Base-by-base conservation (phyloP, 2,113 vertebrate genomes). In the Falco punctatus region DNA sequence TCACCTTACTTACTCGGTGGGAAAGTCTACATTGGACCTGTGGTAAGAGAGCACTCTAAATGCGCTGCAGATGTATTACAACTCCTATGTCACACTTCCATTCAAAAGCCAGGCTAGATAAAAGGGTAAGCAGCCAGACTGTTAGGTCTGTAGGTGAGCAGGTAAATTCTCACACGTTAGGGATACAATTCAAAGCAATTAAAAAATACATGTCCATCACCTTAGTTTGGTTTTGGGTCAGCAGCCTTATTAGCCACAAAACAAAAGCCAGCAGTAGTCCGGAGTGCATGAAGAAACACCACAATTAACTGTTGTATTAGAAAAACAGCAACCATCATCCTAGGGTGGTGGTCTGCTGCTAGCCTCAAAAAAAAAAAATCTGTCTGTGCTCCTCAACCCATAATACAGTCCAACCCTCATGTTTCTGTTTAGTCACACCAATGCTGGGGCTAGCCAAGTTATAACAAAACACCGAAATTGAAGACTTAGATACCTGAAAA, bases 351-450 rank as follows among this genome's bases (percentile, higher is more conserved):
- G 58, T 7, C 15, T 65, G 48, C 26, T 4, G 2, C n/a, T 52
- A 8, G 21, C 33, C 23, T 42, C 26, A 52, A 58, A 73, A 23
- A 65, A 51, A 18, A 38, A 38, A 38, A 38, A 38, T 14, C 27
- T 17, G 20, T 15, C 23, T 27, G 24, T 80, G 66, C 54, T 79
- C 27, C 48, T 86, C 33, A 74, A 23, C 13, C 73, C 11, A 13
- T 9, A 49, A 20, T 6, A 15, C 7, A 35, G n/a, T 20, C 30
- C 1, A 9, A 22, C 38, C 38, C 8, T 30, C 4, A 0, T 20
- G 66, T 10, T 57, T 61, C 48, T 55, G 13, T 61, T 70, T 33
- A 46, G 48, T 38, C 48, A 44, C 15, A 42, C 40, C 38, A 15
- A 46, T 3, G 17, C 59, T 66, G 40, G 4, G n/a, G n/a, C 57